Evolutionary conservation across 2,113 vertebrate species (phyloP).

Genomic region (Sminthopsis crassicaudata): DNA sequence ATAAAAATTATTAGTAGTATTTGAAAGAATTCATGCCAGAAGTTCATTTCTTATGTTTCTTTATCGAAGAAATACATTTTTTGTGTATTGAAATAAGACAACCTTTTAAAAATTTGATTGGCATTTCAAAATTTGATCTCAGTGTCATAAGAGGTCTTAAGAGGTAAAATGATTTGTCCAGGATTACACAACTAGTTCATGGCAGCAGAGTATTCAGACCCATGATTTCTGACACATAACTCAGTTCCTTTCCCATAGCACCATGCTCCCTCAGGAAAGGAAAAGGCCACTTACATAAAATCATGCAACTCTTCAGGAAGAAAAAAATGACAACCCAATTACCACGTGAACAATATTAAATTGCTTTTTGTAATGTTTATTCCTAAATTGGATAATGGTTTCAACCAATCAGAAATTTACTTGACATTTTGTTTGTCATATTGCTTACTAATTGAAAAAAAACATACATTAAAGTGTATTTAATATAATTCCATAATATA

Average conservation of each 20-base stretch:
- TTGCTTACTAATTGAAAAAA: slow-evolving; percentile 44
- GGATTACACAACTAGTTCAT: background rate
- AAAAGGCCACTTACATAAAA: background rate
- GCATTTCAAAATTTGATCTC: background rate
- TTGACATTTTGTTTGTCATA: slow-evolving; percentile 23
- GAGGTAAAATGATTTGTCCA: background rate
- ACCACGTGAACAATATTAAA: background rate
- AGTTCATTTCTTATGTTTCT: background rate
- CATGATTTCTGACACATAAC: background rate
- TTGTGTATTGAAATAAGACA: background rate
- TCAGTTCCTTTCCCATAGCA: background rate
- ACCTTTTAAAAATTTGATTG: background rate
- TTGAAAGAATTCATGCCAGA: background rate
- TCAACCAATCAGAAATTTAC: slow-evolving; percentile 22
- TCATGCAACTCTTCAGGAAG: background rate
- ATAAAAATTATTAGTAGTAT: background rate
- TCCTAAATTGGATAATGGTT: background rate
- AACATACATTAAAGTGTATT: background rate
- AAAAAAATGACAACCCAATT: slow-evolving; percentile 20
- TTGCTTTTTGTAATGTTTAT: slow-evolving; percentile 30
- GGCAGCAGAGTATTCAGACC: background rate
- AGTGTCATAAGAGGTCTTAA: background rate
- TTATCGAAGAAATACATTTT: background rate
- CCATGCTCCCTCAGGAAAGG: background rate
- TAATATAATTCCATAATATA: background rate